These are phyloP conservation scores for Rhysida immarginata DNA, from an alignment of 1,140 invertebrate species.

Conservation along the genomic window DNA sequence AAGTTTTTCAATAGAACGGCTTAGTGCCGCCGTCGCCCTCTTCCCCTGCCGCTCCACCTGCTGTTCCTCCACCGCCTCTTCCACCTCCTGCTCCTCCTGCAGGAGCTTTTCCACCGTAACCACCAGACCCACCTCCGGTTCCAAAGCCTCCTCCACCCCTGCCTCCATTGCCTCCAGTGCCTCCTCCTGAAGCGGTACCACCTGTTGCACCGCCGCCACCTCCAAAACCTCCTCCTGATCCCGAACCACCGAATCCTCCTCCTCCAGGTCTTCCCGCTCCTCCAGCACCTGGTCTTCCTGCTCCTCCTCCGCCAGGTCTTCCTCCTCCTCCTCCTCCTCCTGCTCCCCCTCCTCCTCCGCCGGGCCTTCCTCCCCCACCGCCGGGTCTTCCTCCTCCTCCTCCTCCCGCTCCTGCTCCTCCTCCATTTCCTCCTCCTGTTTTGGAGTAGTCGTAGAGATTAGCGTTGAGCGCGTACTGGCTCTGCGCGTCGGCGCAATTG, in stretches of 20 bases:
- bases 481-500: conserved; percentile 15
- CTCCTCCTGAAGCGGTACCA: background rate
- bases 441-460: conserved; percentile 5
- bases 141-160: background rate
- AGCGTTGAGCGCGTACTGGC: conserved; percentile 17
- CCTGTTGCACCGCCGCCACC: background rate
- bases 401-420: background rate
- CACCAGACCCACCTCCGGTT: background rate
- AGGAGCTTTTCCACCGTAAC: background rate
- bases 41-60: no score
- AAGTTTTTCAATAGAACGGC: no score
- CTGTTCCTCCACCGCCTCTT: no score
- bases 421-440: background rate
- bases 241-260: background rate
- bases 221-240: background rate
- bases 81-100: no score
- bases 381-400: background rate
- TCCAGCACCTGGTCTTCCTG: background rate
- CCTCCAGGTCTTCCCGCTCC: background rate
- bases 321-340: background rate
- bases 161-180: background rate
- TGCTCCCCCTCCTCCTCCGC: background rate
- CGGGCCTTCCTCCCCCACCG: background rate
- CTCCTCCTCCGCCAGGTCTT: background rate
- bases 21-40: no score